phyloP scores from a whole-genome alignment of 37 sponge, comb jelly and placozoan species.

The Axinella damicornis region DNA sequence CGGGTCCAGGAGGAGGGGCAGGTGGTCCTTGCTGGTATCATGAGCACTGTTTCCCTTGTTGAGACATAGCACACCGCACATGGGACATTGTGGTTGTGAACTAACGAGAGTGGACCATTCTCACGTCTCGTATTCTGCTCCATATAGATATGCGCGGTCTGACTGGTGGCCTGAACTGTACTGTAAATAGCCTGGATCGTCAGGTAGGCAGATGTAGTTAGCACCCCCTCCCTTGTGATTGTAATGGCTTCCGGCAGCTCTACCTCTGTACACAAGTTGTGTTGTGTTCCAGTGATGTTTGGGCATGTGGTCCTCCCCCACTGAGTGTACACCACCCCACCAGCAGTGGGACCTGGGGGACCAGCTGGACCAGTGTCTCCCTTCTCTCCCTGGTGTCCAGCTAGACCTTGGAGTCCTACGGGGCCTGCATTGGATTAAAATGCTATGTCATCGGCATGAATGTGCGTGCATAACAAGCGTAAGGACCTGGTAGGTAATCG shows the following conservation, averaged over 20 bases:
- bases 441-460: too few relatives aligned
- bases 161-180: not conserved
- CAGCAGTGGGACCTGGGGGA: not conserved
- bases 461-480: too few relatives aligned
- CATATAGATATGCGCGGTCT: slow-evolving; percentile 17
- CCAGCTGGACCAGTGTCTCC: too few relatives aligned
- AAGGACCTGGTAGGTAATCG: too few relatives aligned
- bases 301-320: slow-evolving; percentile 41
- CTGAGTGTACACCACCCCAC: slow-evolving; percentile 23
- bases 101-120: not conserved
- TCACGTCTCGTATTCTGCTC: slow-evolving; percentile 35
- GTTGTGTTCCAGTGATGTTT: slow-evolving; percentile 39
- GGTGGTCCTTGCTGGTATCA: slow-evolving; percentile 54
- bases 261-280: slow-evolving; percentile 34
- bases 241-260: slow-evolving; percentile 11
- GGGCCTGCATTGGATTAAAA: too few relatives aligned
- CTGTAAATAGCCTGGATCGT: slow-evolving; percentile 5
- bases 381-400: too few relatives aligned
- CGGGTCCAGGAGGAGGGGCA: slow-evolving; percentile 51
- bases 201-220: slow-evolving; percentile 22
- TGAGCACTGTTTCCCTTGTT: not conserved
- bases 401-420: too few relatives aligned
- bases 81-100: slow-evolving; percentile 38
- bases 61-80: slow-evolving; percentile 59
- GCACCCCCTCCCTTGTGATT: slow-evolving; percentile 23